A percentile compares a stretch with the other conserved stretches of the same genome.
Evolutionary conservation across 2,113 vertebrate genomes (phyloP).

Genomic region (Sterrhoptilus dennistouni): DNA sequence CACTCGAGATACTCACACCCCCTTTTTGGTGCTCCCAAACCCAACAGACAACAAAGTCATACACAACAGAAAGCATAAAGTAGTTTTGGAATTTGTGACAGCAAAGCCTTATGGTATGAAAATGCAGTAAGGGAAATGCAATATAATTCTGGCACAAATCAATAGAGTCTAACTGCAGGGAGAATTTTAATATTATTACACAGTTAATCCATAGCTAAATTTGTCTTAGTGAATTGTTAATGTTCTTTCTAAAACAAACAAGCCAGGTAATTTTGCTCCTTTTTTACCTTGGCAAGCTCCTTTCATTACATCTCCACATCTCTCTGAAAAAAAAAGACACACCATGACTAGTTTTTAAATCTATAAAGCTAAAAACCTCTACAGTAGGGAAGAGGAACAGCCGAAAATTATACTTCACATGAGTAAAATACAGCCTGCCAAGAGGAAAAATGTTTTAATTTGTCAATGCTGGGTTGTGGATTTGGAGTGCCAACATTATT

Average conservation of each 20-base stretch:
- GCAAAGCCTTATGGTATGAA: background rate
- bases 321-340: background rate
- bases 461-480: background rate
- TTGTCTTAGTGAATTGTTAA: background rate
- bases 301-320: background rate
- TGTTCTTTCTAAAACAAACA: background rate
- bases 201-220: background rate
- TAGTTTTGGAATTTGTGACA: background rate
- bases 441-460: background rate
- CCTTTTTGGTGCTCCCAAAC: background rate
- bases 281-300: background rate
- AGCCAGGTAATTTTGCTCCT: background rate
- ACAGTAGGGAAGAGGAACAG: background rate
- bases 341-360: background rate
- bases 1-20: background rate
- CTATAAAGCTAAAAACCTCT: background rate
- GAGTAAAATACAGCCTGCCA: background rate
- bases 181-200: conserved; percentile 7
- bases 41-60: background rate
- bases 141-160: background rate
- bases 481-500: background rate
- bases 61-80: background rate
- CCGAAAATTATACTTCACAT: background rate
- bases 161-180: background rate
- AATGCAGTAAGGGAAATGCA: background rate